Base-by-base conservation (phyloP, 1,140 invertebrate genomes). In the Euschistus heros region DNA sequence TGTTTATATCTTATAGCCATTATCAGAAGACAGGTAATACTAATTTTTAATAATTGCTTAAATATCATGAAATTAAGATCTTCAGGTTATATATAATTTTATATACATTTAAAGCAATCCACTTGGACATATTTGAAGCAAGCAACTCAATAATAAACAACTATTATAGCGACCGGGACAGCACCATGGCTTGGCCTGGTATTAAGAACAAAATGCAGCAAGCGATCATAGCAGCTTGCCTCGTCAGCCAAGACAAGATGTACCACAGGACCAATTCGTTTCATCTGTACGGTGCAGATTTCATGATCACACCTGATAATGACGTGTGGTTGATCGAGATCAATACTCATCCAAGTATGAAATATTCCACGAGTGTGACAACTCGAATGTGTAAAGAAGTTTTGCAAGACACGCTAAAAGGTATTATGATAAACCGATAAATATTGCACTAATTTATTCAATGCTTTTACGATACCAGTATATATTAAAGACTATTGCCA, bases 271-370 rank as follows among this genome's bases (percentile, higher is more conserved):
- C 86, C 70, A 93, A 93, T 70, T 89, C 88, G 62, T 97, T 94
- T 76, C 92, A 96, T 75, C 75, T 96, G 6, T 95, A 92, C 70
- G 93, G 93, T 54, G 92, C 92, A 1, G 93, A 96, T 76, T 96
- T 95, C 74, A 93, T 96, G 87, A 69, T 84, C 17, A 87, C 87
- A 59, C 89, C 93, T 66, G 90, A 94, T 74, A 90, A 88, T 69
- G 85, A 83, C 57, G 90, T 92, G 0, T 95, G 91, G 90, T 77
- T 96, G 0, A 89, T 97, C 68, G 94, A 97, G 75, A 95, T 97
- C 67, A 96, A 97, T 74, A 94, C 89, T 14, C 91, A 90, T 76
- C 93, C 93, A 0, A 91, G 91, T 71, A 84, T 97, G 80, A 89
- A 89, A 30, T 81, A 87, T 8, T 92, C 88, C 1, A 95, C 92